Base-by-base conservation (phyloP, 1,140 invertebrate genomes). In the Drosophila rhopaloa region DNA sequence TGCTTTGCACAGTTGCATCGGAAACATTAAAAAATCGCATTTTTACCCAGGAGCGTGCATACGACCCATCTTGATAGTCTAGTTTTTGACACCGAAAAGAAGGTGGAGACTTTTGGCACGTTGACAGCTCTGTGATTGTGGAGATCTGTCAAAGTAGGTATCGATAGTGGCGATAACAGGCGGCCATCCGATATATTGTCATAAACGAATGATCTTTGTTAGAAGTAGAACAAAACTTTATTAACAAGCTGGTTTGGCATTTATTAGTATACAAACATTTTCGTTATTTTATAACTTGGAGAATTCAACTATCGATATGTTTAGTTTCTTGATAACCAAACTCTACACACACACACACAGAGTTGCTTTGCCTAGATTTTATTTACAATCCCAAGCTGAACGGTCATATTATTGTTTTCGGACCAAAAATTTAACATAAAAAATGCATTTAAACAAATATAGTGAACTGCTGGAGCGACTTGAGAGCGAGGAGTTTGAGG, bases 11-110 rank as follows among this genome's bases (percentile, higher is more conserved):
- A 40, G 29, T 4, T 40, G 72, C 51, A 11, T 27, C 14, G 24
- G 1, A 76, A 67, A 66, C 46, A 60, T 59, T 59, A 59, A 40
- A 58, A 76, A 90, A 62, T 47, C 35, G 48, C 65, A 67, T 62
- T 73, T 79, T 79, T 90, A 89, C 85, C 84, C 84, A 90, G 85
- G 84, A 90, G 84, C 85, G 84, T 89, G 84, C 84, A 89, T 89
- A 79, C 85, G 84, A 89, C 84, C 85, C 84, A 90, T 90, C 80
- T 84, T 90, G 84, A 84, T 85, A 85, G 77, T 78, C 65, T 89
- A 88, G 65, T 84, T 83, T 89, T 88, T 88, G 72, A 90, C 86
- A 84, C 83, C 81, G 85, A 89, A 90, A 89, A 89, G 80, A 81
- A 81, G 67, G 79, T 81, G 78, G 79, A 86, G 82, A 86, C 68